These are phyloP conservation scores for Stichopus horrens DNA, from an alignment of 53 echinoderm and acorn worm species.

Conservation along the genomic window DNA sequence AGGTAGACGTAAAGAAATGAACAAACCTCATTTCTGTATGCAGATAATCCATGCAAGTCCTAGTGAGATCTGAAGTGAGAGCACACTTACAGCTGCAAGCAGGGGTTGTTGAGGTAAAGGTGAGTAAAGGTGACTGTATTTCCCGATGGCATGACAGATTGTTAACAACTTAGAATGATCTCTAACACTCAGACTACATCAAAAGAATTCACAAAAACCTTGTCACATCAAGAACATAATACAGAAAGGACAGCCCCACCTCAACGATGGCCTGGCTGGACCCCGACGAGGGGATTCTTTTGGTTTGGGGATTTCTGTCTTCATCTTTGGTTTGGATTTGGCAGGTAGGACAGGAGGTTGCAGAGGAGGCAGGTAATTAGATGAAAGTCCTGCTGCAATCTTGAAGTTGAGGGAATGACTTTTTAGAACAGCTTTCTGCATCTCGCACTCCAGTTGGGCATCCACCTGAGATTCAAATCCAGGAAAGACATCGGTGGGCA, in stretches of 20 bases:
- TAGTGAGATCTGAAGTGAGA: too few relatives aligned
- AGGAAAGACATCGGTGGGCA: too few relatives aligned
- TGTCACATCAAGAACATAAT: background rate
- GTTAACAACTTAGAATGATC: too few relatives aligned
- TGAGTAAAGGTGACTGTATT: too few relatives aligned
- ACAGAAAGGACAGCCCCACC: constrained; percentile 37
- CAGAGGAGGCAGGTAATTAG: constrained; percentile 91
- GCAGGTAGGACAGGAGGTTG: constrained; percentile 71
- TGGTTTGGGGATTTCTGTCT: constrained; percentile 82
- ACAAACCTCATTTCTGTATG: too few relatives aligned
- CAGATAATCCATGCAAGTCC: too few relatives aligned
- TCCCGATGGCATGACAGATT: too few relatives aligned
- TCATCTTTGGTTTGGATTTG: constrained; percentile 61
- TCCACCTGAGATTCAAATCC: constrained; percentile 64
- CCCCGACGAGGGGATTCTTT: constrained; percentile 64
- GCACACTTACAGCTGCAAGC: too few relatives aligned
- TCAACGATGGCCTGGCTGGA: constrained; percentile 78
- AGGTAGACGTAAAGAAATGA: too few relatives aligned
- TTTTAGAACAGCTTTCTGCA: constrained; percentile 62
- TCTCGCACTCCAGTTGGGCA: constrained; percentile 86
- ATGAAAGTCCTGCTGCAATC: constrained; percentile 86
- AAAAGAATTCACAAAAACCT: background rate
- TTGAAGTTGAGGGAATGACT: constrained; percentile 65
- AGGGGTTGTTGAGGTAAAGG: too few relatives aligned
- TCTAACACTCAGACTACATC: too few relatives aligned